A percentile compares a stretch with the other conserved stretches of the same genome.
These are phyloP conservation scores for Romanomermis culicivorax DNA, from an alignment of 2,888 invertebrate species.

Conservation along the genomic window DNA sequence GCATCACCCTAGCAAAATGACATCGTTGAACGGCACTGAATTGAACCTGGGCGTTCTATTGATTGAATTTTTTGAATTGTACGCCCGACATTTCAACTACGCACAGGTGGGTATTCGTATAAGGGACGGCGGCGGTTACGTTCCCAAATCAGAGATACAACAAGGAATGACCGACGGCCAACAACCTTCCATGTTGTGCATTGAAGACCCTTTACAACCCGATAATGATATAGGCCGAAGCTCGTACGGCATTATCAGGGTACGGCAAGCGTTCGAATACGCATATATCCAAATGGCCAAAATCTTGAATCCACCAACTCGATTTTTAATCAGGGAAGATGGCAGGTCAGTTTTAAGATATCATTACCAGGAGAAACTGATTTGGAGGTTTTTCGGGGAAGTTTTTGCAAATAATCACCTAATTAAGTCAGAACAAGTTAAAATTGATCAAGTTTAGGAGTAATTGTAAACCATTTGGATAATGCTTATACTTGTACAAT, in stretches of 20 bases:
- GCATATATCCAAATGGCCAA: slow-evolving; percentile 54
- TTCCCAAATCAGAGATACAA: slow-evolving; percentile 72
- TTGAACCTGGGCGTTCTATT: slow-evolving; percentile 52
- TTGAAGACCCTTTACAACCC: slow-evolving; percentile 86
- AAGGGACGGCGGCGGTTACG: slow-evolving; percentile 74
- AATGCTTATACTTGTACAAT: too few relatives aligned
- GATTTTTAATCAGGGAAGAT: not conserved
- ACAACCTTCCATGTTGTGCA: slow-evolving; percentile 69
- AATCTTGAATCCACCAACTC: not conserved
- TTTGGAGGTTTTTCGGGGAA: too few relatives aligned
- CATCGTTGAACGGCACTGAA: slow-evolving; percentile 12
- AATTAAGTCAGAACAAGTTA: not conserved
- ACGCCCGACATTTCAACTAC: slow-evolving; percentile 77
- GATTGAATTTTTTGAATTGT: slow-evolving; percentile 64
- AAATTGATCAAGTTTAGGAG: too few relatives aligned
- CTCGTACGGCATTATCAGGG: slow-evolving; percentile 75
- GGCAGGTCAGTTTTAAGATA: slow-evolving; percentile 1
- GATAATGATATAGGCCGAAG: slow-evolving; percentile 94
- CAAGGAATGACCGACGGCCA: slow-evolving; percentile 83
- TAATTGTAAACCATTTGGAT: too few relatives aligned
- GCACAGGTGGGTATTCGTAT: slow-evolving; percentile 67
- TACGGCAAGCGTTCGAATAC: slow-evolving; percentile 82
- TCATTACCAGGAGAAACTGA: too few relatives aligned
- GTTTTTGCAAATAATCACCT: not conserved
- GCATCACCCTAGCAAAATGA: too few relatives aligned